Conservation (phyloP, 2,113 vertebrate genomes). For the Pungitius pungitius region DNA sequence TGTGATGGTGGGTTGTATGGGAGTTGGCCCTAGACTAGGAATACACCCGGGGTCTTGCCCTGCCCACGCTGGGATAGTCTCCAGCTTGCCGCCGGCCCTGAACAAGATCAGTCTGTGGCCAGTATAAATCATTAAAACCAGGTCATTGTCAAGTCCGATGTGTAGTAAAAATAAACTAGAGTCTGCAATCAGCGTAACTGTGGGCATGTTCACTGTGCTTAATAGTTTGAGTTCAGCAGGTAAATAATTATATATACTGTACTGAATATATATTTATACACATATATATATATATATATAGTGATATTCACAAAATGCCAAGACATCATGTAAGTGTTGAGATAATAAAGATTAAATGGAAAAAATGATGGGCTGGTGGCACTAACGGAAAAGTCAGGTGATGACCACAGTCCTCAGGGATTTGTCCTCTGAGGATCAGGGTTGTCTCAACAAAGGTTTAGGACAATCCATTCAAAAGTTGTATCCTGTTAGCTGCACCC, state of each 20-base stretch:
- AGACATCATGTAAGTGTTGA: not conserved
- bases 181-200: not conserved
- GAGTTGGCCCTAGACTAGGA: not conserved
- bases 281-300: not conserved
- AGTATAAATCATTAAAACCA: slow-evolving; percentile 25
- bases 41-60: not conserved
- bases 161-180: not conserved
- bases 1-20: not conserved
- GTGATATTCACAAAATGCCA: no score
- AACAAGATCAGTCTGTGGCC: slow-evolving; percentile 16
- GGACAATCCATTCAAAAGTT: not conserved
- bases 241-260: not conserved
- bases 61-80: slow-evolving; percentile 1
- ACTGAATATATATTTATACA: not conserved
- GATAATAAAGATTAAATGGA: not conserved
- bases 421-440: not conserved
- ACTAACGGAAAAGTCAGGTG: no score
- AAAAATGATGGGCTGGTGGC: not conserved
- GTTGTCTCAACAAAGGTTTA: not conserved
- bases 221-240: not conserved
- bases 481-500: not conserved
- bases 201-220: not conserved
- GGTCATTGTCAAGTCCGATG: slow-evolving; percentile 7
- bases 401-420: not conserved
- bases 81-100: not conserved